phyloP scores from a whole-genome alignment of 2,888 invertebrate species.

The Oxytorus armatus region DNA sequence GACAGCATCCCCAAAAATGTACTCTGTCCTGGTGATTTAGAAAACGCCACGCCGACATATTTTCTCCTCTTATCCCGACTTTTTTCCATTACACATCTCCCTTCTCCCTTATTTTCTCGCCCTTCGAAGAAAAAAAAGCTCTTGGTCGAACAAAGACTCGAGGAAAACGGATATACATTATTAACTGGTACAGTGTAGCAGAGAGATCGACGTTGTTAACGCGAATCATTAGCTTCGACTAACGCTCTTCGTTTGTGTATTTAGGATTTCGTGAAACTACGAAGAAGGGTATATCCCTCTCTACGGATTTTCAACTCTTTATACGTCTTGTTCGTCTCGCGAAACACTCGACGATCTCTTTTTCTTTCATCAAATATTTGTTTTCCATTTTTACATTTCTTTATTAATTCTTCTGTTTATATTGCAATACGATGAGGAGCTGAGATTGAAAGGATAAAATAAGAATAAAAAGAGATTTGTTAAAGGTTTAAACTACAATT shows the following conservation, averaged over 20 bases:
- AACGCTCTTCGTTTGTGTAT: constrained; percentile 36
- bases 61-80: no score
- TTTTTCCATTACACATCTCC: no score
- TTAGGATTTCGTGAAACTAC: constrained; percentile 54
- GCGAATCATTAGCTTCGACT: constrained; percentile 63
- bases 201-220: constrained; percentile 64
- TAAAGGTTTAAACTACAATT: no score
- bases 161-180: background rate
- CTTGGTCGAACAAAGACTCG: no score
- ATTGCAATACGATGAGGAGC: no score
- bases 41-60: no score
- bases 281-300: background rate
- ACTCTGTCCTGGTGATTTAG: no score
- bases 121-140: no score
- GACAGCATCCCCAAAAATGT: no score
- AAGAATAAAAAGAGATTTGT: no score
- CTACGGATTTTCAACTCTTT: background rate
- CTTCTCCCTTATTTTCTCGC: constrained; percentile 2
- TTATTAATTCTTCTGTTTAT: no score
- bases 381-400: background rate
- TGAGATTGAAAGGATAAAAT: no score
- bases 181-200: background rate
- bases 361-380: constrained; percentile 26
- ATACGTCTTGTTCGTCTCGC: background rate
- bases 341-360: background rate